Evolutionary conservation across 2,113 vertebrate species (phyloP).

Genomic region (Oryzias curvinotus): DNA sequence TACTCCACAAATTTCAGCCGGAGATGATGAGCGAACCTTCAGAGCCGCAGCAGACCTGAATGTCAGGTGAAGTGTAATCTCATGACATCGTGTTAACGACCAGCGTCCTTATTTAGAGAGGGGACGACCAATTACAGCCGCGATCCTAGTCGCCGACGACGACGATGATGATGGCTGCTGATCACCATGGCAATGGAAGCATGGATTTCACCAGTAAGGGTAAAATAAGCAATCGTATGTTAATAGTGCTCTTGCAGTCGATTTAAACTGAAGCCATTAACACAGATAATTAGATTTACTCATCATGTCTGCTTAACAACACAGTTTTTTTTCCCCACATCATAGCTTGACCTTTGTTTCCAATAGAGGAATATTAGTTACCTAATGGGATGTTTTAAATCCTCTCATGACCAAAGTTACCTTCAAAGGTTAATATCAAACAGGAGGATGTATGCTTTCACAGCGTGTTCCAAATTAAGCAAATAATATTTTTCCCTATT

Average conservation of each 20-base stretch:
- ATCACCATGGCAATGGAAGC: constrained; percentile 48
- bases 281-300: constrained; percentile 64
- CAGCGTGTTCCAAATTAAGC: too few relatives aligned
- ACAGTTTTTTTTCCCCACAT: constrained; percentile 36
- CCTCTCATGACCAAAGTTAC: too few relatives aligned
- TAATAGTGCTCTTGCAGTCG: constrained; percentile 54
- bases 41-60: not conserved
- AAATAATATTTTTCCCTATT: too few relatives aligned
- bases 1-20: not conserved
- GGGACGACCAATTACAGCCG: constrained; percentile 52
- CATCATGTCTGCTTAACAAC: constrained; percentile 54
- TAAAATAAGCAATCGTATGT: constrained; percentile 60
- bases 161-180: constrained; percentile 53
- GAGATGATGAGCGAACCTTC: not conserved
- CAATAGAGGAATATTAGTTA: constrained; percentile 49
- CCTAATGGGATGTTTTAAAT: constrained; percentile 43
- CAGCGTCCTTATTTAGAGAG: constrained; percentile 17
- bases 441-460: not conserved
- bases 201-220: not conserved
- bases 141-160: constrained; percentile 74
- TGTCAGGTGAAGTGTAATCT: constrained; percentile 26
- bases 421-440: constrained; percentile 32
- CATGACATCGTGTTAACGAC: constrained; percentile 41
- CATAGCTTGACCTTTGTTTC: constrained; percentile 51
- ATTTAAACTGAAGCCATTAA: constrained; percentile 59